Percentiles rank a stretch among this genome's conserved stretches.
Conservation (phyloP, 2,113 vertebrate genomes). For the Puffinus mauretanicus region DNA sequence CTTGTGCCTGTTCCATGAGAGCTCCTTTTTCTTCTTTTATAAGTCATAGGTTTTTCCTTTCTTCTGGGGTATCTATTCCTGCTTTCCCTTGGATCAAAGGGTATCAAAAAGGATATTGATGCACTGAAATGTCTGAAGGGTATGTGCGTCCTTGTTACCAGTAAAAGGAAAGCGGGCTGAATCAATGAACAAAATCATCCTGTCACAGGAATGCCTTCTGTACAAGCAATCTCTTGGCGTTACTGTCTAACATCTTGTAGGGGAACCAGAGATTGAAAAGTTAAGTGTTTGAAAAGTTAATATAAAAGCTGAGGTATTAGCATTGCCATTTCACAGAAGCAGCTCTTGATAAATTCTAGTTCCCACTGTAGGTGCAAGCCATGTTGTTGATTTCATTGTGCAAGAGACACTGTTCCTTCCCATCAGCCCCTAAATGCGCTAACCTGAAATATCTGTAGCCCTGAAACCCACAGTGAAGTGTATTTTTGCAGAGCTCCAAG, state of each 20-base stretch:
- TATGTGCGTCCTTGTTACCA: not conserved
- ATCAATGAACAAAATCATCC: not conserved
- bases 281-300: not conserved
- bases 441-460: not conserved
- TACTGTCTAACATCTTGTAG: not conserved
- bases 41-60: not conserved
- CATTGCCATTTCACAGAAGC: not conserved
- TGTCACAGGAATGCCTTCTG: not conserved
- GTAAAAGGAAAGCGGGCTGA: not conserved
- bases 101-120: not conserved
- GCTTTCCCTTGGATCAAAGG: not conserved
- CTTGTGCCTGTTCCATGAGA: not conserved
- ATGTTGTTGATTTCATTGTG: not conserved
- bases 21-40: not conserved
- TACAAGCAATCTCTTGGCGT: not conserved
- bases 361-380: not conserved
- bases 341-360: not conserved
- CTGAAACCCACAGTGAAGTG: not conserved
- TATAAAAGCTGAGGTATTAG: not conserved
- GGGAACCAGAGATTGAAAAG: not conserved
- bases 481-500: constrained; percentile 80
- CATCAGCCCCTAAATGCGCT: not conserved
- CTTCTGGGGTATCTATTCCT: not conserved
- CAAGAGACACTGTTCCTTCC: not conserved
- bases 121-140: not conserved